Evolutionary conservation across 1,140 invertebrate genomes (phyloP), one percentile per base, ranked within the genome.

Genomic region (Habropoda laboriosa): DNA sequence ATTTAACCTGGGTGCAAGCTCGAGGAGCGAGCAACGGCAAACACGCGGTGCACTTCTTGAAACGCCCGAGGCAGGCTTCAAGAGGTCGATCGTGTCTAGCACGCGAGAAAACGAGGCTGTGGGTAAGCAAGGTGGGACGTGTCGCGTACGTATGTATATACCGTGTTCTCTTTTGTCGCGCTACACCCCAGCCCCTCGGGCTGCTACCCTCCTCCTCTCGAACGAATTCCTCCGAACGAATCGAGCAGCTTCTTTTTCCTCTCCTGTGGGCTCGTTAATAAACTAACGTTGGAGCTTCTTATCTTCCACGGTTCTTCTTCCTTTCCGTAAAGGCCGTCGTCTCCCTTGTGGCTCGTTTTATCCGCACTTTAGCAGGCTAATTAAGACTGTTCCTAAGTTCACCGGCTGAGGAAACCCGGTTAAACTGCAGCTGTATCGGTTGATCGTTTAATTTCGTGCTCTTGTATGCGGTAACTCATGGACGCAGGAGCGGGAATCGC

Each of bases 31-130:
- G 18, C 51, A 21, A 57, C 38, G 27, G 51, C 51, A 71, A 71
- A 58, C 68, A 68, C 66, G 66, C 24, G 66, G 21, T n/a, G n/a
- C 47, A 71, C 68, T 71, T 32, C 35, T 57, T 51, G 18, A 71
- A 42, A 21, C 40, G 61, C 73, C 38, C 21, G 73, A 27, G 61
- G 49, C 61, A 13, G 38, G 38, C 24, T 76, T 76, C 47, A 67
- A 76, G 63, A 76, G 73, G 61, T 63, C 61, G 73, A 76, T 76
- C 47, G 24, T 53, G 49, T 55, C 47, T 53, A n/a, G n/a, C n/a
- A 32, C 24, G 24, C 35, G 49, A 45, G 35, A 30, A 71, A 71
- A 57, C 47, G 10, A 16, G 51, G 10, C 51, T 21, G 16, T 38
- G 35, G 35, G 38, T 53, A 70, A 35, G 55, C 55, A 10, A 35